Evolutionary conservation across 2,797 vertebrate species (phyloP), one percentile per base, ranked within the genome.

Genomic region (Enteromius argenteus): DNA sequence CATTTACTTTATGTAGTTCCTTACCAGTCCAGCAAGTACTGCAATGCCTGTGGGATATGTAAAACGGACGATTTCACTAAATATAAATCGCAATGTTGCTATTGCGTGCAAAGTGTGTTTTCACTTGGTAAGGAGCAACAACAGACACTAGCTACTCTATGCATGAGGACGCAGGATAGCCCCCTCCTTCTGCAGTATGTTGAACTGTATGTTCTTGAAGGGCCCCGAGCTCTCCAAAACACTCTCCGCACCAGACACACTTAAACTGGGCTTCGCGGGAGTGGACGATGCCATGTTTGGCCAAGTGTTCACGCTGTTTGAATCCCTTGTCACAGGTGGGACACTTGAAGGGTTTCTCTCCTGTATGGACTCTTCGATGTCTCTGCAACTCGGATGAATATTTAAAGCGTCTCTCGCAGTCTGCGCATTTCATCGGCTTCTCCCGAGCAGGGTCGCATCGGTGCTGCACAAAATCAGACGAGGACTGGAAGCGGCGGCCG

Each of bases 321-420:
- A 99, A 99, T 91, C 97, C 97, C 91, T 99, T 99, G 92, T 99
- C 98, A 0, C 98, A 99, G 75, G 94, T 97, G 89, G 96, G 96
- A 78, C 98, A 99, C 92, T 99, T 98, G 92, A 98, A 99, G 32
- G 98, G 98, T 90, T 99, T 99, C 93, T 99, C 98, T 0, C 98
- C 98, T 0, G 98, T 99, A 93, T 99, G 98, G 8, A 99, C 98
- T 0, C 98, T 95, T 49, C 97, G 96, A 82, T 99, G 98, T 81
- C 98, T 96, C 93, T 98, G 97, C 91, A 99, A 93, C 93, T 99
- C 98, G 0, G 98, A 99, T 0, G 98, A 97, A 6, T 99, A 99
- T 90, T 98, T 97, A 92, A 99, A 99, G 87, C 98, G 97, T 91
- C 99, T 98, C 82, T 99, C 97, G 30, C 98, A 99, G 95, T 99